Evolutionary conservation across 2,888 invertebrate species (phyloP).

Genomic region (Acleris literana): DNA sequence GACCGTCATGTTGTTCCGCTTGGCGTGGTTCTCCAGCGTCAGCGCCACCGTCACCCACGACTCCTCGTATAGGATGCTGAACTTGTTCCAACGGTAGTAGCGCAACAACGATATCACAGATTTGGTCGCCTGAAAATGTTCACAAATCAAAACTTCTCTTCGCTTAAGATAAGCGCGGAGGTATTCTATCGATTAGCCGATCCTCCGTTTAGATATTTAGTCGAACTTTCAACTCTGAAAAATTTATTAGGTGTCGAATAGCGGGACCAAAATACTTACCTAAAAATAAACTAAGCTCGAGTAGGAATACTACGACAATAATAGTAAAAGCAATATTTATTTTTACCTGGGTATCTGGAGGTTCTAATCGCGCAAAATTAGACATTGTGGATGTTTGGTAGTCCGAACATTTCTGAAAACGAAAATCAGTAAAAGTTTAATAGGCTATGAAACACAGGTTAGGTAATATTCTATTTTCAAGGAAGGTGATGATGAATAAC

Average conservation of each 20-base stretch:
- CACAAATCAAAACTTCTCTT: not conserved
- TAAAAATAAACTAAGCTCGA: not conserved
- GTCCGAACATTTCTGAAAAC: constrained; percentile 96
- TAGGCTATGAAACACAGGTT: too few relatives aligned
- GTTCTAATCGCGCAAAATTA: constrained; percentile 96
- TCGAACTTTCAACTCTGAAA: too few relatives aligned
- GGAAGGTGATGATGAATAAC: too few relatives aligned
- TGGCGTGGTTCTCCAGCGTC: constrained; percentile 90
- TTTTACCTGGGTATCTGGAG: constrained; percentile 94
- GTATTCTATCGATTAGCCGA: too few relatives aligned
- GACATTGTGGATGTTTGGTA: constrained; percentile 93
- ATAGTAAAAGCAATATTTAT: not conserved
- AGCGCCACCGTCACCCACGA: constrained; percentile 92
- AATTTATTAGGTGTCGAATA: too few relatives aligned
- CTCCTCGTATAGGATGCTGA: constrained; percentile 93
- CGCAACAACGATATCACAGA: constrained; percentile 95
- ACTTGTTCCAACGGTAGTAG: constrained; percentile 97
- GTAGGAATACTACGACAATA: not conserved
- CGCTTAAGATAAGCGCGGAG: too few relatives aligned
- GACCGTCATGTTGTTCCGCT: constrained; percentile 90
- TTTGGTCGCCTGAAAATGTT: constrained; percentile 90
- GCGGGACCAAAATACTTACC: not conserved
- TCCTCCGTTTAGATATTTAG: too few relatives aligned
- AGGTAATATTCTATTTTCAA: too few relatives aligned
- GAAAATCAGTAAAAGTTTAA: too few relatives aligned